Base-by-base conservation (phyloP, 2,888 invertebrate genomes). In the Isoperla grammatica region DNA sequence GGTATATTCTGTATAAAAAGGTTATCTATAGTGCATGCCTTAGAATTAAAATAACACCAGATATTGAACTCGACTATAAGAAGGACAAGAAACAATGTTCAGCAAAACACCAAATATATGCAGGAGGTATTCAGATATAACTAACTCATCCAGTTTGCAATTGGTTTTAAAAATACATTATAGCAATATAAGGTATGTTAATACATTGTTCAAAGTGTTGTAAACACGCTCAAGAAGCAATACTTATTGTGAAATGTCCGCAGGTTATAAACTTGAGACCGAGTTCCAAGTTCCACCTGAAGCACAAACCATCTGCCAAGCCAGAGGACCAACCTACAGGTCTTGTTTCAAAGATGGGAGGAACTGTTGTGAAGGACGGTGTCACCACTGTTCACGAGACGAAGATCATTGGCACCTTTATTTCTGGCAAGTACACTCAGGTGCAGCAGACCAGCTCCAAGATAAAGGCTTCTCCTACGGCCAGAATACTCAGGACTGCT, bases 371-470 rank as follows among this genome's bases (percentile, higher is more conserved):
- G 3, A 87, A 86, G 71, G 89, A 90, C 69, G 91, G 91, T 1
- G 75, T 86, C 1, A 91, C 91, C 4, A 91, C 91, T 0, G 83
- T 92, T 5, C 89, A 90, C 70, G 91, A 92, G 75, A 91, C 92
- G 0, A 89, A 88, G 71, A 90, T 93, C n/a, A 87, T 92, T 68
- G 89, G 93, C 22, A 91, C 93, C 2, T 89, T 86, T 71, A 89
- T 92, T 68, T 87, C 88, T 53, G 90, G 90, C 40, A 92, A 92
- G 76, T 92, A 93, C 72, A 91, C 92, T 2, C 92, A 93, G 75
- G 87, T 89, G 9, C 76, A 92, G 29, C 90, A 90, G 70, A 90
- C 90, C 69, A 87, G 88, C 42, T 89, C 91, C 0, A 86, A 85
- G 75, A 85, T 87, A 63, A 79, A 82, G 43, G 84, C 62, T 2